Base-by-base conservation (phyloP, 2,888 invertebrate species). In the Spisula solida region DNA sequence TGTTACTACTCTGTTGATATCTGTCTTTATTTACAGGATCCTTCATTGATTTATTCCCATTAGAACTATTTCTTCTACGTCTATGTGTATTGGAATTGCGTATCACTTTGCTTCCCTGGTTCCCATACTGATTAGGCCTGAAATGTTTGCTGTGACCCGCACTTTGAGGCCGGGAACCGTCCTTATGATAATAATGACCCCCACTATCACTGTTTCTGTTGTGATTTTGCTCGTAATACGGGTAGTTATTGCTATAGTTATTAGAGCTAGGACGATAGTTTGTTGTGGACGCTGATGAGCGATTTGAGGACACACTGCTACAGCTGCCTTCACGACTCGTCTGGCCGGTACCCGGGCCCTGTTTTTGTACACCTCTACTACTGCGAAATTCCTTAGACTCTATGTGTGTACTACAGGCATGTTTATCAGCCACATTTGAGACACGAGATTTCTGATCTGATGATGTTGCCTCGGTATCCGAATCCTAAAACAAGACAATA, bases 231-330 rank as follows among this genome's bases (percentile, higher is more conserved):
- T 90, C 90, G 56, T 89, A 84, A 81, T 92, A 89, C 0, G 86
- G 85, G 66, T 89, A 88, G 55, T 90, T 92, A 60, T 88, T 90
- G 83, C 87, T 87, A 83, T 91, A 90, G 75, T 83, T 89, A 34
- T 56, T 92, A 56, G 81, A 55, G 29, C 85, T 70, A 6, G 90
- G 88, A 56, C 86, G 85, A 55, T 84, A 75, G 47, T 41, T 86
- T 25, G 82, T 85, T 55, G 78, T 51, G 29, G 90, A 85, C 29
- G 70, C 84, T 29, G 85, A 79, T 31, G 94, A 95, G 51, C 94
- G 93, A 82, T 93, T 94, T 25, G 95, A 95, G 16, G 95, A 94
- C 31, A 94, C 95, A 90, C 95, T 95, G 92, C 94, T 95, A 25
- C 93, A 93, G 87, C 95, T 95, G 25, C 93, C 92, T 82, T 95